Evolutionary conservation across 2,888 invertebrate species (phyloP), one percentile per base, ranked within the genome.

Genomic region (Nebria brevicollis): DNA sequence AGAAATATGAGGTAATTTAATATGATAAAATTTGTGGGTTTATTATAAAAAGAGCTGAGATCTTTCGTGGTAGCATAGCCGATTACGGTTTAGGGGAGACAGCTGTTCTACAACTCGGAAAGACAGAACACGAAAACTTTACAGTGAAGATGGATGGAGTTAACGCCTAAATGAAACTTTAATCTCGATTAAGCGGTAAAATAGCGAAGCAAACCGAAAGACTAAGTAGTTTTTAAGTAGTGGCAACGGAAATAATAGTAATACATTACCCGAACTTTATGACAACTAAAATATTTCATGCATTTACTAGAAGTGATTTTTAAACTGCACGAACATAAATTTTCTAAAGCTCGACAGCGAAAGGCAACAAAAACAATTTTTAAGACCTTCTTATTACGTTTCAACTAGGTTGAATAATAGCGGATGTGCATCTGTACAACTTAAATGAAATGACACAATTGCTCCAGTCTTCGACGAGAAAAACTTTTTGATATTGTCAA

Each of bases 171-270:
- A 73, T 73, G 73, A 73, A 73, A 73, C 73, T 73, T 73, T 73
- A 73, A 73, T 73, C 73, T 73, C 73, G 73, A 73, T 73, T 43
- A 73, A 20, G 41, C 42, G 42, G 41, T 20, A 54, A 54, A 54
- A 54, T 54, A 54, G 54, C 15, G 41, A 41, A 41, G 42, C 34
- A 73, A 41, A 70, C 70, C 26, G 73, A 73, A 73, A 73, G 73
- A 73, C 73, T 73, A 73, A 73, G 73, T 73, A 73, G 73, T 73
- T 73, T 73, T 73, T 73, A 73, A 73, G 73, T 73, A 73, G 73
- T 20, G 43, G 42, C 42, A 73, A 43, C 41, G 73, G 20, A 73
- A 73, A 73, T 73, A 73, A 73, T 73, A 15, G 41, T 5, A 73
- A 54, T 54, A 54, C 54, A 8, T 54, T 1, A 34, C 34, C 25